phyloP scores from a whole-genome alignment of 1,140 invertebrate species.

The Philopotamus ludificatus region DNA sequence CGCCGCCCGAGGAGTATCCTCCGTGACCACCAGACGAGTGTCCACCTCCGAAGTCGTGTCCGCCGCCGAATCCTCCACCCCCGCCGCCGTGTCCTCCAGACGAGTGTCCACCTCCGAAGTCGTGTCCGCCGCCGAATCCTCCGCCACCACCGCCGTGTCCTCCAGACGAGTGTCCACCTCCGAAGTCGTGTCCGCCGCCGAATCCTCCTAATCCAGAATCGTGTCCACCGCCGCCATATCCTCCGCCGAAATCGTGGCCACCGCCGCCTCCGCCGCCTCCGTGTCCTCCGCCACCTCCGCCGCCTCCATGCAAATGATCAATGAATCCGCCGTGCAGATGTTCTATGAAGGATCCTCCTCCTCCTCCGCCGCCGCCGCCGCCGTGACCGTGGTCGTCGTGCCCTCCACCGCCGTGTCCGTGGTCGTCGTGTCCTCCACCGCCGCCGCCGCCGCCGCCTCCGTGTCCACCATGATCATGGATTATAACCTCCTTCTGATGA shows the following conservation, averaged over 20 bases:
- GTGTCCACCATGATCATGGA: conserved; percentile 14
- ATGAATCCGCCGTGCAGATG: conserved; percentile 20
- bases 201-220: not conserved
- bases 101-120: conserved; percentile 4
- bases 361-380: conserved; percentile 5
- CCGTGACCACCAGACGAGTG: conserved; percentile 11
- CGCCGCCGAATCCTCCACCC: not conserved
- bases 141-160: conserved; percentile 4
- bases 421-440: not conserved
- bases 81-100: conserved; percentile 10
- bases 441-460: conserved; percentile 6
- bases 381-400: conserved; percentile 2
- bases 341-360: conserved; percentile 9
- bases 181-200: conserved; percentile 12
- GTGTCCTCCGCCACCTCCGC: not conserved
- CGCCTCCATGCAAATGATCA: conserved; percentile 21
- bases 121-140: conserved; percentile 10
- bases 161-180: not conserved
- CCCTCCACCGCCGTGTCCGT: not conserved
- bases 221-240: not conserved
- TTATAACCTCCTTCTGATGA: conserved; percentile 21
- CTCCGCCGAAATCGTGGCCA: conserved; percentile 7
- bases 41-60: not conserved
- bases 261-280: not conserved
- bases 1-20: conserved; percentile 6